A percentile compares a stretch with the other conserved stretches of the same genome.
These are phyloP conservation scores for Lasiommata megera DNA, from an alignment of 2,888 invertebrate species.

Conservation along the genomic window DNA sequence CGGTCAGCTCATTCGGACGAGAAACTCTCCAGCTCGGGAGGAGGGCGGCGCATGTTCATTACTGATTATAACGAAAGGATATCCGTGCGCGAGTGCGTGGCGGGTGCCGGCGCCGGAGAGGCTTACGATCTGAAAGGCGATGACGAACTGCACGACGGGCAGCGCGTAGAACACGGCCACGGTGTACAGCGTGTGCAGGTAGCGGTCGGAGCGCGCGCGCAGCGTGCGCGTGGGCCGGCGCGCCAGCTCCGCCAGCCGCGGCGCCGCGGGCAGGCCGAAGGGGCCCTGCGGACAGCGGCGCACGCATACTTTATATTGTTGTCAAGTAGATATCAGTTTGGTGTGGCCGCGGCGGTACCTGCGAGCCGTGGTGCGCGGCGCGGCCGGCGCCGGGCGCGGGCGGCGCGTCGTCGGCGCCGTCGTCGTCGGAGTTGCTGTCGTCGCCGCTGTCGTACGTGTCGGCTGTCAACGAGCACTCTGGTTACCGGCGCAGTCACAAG, in stretches of 20 bases:
- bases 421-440: slow-evolving; percentile 62
- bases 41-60: too few species aligned
- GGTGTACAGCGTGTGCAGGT: slow-evolving; percentile 84
- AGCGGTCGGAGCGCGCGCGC: slow-evolving; percentile 76
- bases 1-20: too few species aligned
- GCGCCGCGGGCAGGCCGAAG: slow-evolving; percentile 69
- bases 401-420: slow-evolving; percentile 49
- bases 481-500: too few species aligned
- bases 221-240: slow-evolving; percentile 61
- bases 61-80: too few species aligned
- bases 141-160: slow-evolving; percentile 92
- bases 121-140: slow-evolving; percentile 87
- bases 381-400: slow-evolving; percentile 41
- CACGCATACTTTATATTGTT: too few species aligned
- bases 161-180: slow-evolving; percentile 93
- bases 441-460: slow-evolving; percentile 71
- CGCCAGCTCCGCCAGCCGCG: slow-evolving; percentile 66
- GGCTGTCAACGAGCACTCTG: slow-evolving; percentile 37
- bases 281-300: slow-evolving; percentile 42
- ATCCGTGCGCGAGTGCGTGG: neutral
- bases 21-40: too few species aligned
- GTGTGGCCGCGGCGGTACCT: too few species aligned
- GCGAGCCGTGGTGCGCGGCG: slow-evolving; percentile 34
- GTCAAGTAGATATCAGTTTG: too few species aligned
- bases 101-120: slow-evolving; percentile 25